Conservation (phyloP, 2,797 vertebrate genomes). For the Antennarius maculatus region DNA sequence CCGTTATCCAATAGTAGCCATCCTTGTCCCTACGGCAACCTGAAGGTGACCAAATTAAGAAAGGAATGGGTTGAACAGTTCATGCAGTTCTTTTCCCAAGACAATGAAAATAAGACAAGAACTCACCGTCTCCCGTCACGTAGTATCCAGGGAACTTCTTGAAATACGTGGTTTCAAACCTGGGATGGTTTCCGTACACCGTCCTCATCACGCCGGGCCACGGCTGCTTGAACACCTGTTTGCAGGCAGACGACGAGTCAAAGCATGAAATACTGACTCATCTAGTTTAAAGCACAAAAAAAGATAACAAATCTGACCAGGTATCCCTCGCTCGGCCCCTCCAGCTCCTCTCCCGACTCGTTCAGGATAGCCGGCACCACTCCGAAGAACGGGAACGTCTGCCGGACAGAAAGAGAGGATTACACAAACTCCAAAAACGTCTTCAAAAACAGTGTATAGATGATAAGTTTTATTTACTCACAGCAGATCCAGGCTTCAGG, state of each 20-base stretch:
- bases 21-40: slow-evolving; percentile 95
- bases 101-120: not conserved
- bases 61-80: not conserved
- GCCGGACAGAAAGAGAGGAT: slow-evolving; percentile 3
- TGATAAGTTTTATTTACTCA: slow-evolving; percentile 77
- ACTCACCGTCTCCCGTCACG: slow-evolving; percentile 94
- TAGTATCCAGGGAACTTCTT: slow-evolving; percentile 98
- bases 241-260: not conserved
- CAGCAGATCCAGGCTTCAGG: slow-evolving; percentile 95
- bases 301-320: slow-evolving; percentile 80
- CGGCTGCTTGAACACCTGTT: slow-evolving; percentile 96
- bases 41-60: slow-evolving; percentile 46
- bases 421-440: too few relatives aligned
- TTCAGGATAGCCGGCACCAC: slow-evolving; percentile 94
- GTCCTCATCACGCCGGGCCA: slow-evolving; percentile 98
- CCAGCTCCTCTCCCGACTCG: slow-evolving; percentile 94
- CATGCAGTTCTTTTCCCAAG: too few relatives aligned
- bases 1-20: slow-evolving; percentile 98
- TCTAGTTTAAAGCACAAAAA: too few relatives aligned
- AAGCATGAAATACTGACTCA: not conserved
- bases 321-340: slow-evolving; percentile 94
- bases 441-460: too few relatives aligned
- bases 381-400: slow-evolving; percentile 97
- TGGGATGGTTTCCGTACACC: slow-evolving; percentile 88
- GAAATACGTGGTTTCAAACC: slow-evolving; percentile 93